Conservation (phyloP, 2,113 vertebrate genomes). For the Barbus barbus region DNA sequence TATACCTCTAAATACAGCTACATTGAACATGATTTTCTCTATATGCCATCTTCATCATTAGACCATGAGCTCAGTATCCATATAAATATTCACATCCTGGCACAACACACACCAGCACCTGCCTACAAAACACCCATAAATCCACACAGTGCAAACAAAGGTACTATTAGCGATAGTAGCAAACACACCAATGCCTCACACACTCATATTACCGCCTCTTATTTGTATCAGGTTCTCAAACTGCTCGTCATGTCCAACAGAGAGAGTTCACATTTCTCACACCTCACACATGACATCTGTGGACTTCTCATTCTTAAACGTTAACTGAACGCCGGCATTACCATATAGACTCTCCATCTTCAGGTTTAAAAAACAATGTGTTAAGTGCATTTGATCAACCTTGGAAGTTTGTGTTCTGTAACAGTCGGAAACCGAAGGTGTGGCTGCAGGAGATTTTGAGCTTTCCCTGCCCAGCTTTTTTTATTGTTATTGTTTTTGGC, state of each 20-base stretch:
- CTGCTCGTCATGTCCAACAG: conserved; percentile 27
- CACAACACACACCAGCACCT: not conserved
- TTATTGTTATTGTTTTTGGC: conserved; percentile 54
- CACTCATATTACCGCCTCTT: conserved; percentile 36
- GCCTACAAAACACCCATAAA: conserved; percentile 5
- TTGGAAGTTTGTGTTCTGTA: not conserved
- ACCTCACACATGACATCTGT: conserved; percentile 12
- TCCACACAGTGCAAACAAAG: not conserved
- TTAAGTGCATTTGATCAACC: not conserved
- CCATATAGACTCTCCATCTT: not conserved
- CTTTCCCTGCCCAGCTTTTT: conserved; percentile 11
- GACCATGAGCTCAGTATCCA: not conserved
- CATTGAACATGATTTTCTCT: not conserved
- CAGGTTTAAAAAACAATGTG: not conserved
- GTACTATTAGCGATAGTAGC: conserved; percentile 9
- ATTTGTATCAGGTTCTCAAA: conserved; percentile 32
- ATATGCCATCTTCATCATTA: conserved; percentile 3
- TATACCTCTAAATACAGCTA: not conserved
- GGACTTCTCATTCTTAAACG: not conserved
- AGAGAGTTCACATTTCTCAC: conserved; percentile 32
- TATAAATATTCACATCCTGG: conserved; percentile 2
- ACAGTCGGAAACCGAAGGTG: conserved; percentile 23
- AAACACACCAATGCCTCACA: not conserved
- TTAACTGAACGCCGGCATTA: not conserved
- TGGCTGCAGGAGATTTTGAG: conserved; percentile 11